phyloP scores from a whole-genome alignment of 2,888 invertebrate genomes.

The Biston stratarius region DNA sequence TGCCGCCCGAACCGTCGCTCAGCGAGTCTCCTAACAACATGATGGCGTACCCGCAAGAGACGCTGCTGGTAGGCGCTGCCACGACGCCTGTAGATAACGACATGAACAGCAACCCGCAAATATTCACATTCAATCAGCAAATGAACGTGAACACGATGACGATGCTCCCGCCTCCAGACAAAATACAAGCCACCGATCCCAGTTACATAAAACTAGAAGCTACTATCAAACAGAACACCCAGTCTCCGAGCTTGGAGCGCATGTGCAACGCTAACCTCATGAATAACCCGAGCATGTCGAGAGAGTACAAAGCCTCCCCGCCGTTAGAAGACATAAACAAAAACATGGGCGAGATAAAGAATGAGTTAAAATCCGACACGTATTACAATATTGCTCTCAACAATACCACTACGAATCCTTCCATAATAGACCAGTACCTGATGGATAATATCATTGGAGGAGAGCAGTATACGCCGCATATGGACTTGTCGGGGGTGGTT shows the following conservation, averaged over 20 bases:
- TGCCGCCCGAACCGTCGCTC: constrained; percentile 71
- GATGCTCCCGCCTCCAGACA: constrained; percentile 72
- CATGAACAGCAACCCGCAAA: constrained; percentile 66
- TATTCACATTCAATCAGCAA: constrained; percentile 77
- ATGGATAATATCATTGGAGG: constrained; percentile 79
- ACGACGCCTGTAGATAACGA: constrained; percentile 70
- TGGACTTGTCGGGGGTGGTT: constrained; percentile 71
- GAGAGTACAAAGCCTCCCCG: constrained; percentile 80
- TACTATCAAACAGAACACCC: constrained; percentile 80
- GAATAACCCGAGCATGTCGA: constrained; percentile 64
- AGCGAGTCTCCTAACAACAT: constrained; percentile 73
- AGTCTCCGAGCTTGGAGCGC: constrained; percentile 76
- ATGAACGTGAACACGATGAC: constrained; percentile 74
- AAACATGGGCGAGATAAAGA: constrained; percentile 79
- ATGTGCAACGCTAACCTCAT: constrained; percentile 79
- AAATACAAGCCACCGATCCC: constrained; percentile 74
- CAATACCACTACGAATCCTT: constrained; percentile 63
- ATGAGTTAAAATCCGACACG: constrained; percentile 78
- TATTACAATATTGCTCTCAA: constrained; percentile 73
- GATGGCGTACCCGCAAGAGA: constrained; percentile 71
- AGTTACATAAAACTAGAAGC: constrained; percentile 82
- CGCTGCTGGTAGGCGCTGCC: constrained; percentile 64
- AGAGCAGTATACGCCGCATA: constrained; percentile 72
- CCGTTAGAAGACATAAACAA: constrained; percentile 80
- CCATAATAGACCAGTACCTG: constrained; percentile 76